Percentiles rank a stretch among this genome's conserved stretches.
Conservation (phyloP, 2,113 vertebrate genomes). For the Cephalopterus ornatus region DNA sequence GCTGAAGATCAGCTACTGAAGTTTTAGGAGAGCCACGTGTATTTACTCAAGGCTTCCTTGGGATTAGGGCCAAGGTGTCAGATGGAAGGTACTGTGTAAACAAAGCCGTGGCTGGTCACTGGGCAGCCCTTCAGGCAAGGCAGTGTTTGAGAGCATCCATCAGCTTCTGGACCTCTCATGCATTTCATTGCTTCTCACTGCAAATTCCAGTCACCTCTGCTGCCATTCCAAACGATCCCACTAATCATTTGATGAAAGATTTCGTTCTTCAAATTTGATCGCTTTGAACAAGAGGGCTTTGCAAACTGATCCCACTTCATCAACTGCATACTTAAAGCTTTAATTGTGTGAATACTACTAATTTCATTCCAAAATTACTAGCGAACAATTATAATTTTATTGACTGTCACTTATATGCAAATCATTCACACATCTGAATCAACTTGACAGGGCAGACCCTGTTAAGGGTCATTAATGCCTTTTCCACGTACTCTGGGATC, state of each 20-base stretch:
- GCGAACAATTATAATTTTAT: not conserved
- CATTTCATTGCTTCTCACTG: not conserved
- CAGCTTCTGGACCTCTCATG: not conserved
- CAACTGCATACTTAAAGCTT: not conserved
- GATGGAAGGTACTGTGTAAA: not conserved
- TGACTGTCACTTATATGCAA: not conserved
- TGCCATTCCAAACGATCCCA: not conserved
- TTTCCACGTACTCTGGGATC: not conserved
- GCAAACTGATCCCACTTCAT: not conserved
- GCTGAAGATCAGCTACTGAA: not conserved
- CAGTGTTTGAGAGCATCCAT: not conserved
- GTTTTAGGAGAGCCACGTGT: not conserved
- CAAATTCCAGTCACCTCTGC: not conserved
- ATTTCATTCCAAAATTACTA: not conserved
- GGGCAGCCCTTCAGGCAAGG: not conserved
- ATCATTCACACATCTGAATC: not conserved
- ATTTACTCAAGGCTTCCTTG: not conserved
- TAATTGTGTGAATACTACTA: not conserved
- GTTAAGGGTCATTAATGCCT: not conserved
- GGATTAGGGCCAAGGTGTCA: not conserved
- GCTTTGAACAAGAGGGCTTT: not conserved
- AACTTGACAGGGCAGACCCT: not conserved
- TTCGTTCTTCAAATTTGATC: not conserved
- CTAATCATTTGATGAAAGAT: not conserved
- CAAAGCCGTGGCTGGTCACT: not conserved